Evolutionary conservation across 2,113 vertebrate species (phyloP).

Genomic region (Proterorhinus semilunaris): DNA sequence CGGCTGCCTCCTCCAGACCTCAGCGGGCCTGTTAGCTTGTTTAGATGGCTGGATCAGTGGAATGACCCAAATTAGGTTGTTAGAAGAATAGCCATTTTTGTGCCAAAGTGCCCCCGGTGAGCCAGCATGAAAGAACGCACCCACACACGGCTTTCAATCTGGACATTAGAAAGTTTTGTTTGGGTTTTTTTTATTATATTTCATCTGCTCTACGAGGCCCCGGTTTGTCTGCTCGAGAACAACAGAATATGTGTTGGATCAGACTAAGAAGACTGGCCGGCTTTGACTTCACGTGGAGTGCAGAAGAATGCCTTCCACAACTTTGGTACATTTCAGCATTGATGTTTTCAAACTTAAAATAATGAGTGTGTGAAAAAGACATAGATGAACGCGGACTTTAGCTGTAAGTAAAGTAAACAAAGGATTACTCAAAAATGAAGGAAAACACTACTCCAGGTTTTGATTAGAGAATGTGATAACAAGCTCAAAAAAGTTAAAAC

Average conservation of each 20-base stretch:
- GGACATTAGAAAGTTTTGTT: conserved; percentile 48
- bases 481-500: no score
- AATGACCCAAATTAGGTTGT: conserved; percentile 67
- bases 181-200: conserved; percentile 43
- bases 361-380: no score
- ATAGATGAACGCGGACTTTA: no score
- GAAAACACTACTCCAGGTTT: no score
- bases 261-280: conserved; percentile 33
- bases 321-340: no score
- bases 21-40: conserved; percentile 62
- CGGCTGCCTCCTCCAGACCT: conserved; percentile 50
- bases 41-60: conserved; percentile 61
- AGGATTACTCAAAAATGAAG: no score
- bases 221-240: conserved; percentile 30
- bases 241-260: conserved; percentile 38
- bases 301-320: background rate
- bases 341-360: no score
- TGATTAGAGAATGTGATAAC: no score
- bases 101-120: conserved; percentile 59
- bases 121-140: conserved; percentile 42
- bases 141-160: conserved; percentile 59
- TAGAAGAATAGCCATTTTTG: conserved; percentile 59
- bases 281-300: conserved; percentile 9
- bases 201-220: conserved; percentile 54
- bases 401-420: no score